Evolutionary conservation across 1,140 invertebrate species (phyloP).

Genomic region (Phymastichus coffea): DNA sequence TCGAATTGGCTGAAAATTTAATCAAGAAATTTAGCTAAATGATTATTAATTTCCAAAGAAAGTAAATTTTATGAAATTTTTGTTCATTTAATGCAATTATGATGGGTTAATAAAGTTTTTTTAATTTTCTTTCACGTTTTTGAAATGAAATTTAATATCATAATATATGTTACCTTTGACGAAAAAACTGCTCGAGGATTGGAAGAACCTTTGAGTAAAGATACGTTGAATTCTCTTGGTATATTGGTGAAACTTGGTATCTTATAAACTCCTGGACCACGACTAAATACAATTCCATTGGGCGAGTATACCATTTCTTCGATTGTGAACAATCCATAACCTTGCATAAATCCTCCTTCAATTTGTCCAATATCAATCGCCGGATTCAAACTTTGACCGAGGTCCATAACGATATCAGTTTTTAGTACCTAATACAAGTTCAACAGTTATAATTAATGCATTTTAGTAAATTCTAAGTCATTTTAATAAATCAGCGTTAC

Average conservation of each 20-base stretch:
- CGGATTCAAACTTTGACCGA: constrained; percentile 89
- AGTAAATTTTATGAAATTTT: background rate
- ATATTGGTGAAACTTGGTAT: constrained; percentile 88
- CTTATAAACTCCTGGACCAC: constrained; percentile 92
- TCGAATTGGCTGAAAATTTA: too few species aligned
- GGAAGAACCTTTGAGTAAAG: constrained; percentile 80
- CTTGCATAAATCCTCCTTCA: constrained; percentile 90
- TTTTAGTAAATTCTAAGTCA: background rate
- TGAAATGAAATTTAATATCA: background rate
- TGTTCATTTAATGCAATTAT: background rate
- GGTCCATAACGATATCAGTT: constrained; percentile 95
- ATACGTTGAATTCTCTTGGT: constrained; percentile 89
- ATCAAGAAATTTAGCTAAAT: background rate
- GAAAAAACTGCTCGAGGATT: constrained; percentile 91
- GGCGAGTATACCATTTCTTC: constrained; percentile 86
- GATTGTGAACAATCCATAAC: constrained; percentile 85
- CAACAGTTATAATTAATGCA: background rate
- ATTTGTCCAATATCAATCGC: constrained; percentile 95
- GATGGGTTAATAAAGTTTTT: too few species aligned
- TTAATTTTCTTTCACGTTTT: too few species aligned
- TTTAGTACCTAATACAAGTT: constrained; percentile 69
- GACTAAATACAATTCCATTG: constrained; percentile 74
- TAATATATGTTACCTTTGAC: constrained; percentile 75
- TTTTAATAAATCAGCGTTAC: background rate
- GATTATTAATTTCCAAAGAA: background rate